Base-by-base conservation (phyloP, 64 coral and sea anemone species). In the Montipora sp. region DNA sequence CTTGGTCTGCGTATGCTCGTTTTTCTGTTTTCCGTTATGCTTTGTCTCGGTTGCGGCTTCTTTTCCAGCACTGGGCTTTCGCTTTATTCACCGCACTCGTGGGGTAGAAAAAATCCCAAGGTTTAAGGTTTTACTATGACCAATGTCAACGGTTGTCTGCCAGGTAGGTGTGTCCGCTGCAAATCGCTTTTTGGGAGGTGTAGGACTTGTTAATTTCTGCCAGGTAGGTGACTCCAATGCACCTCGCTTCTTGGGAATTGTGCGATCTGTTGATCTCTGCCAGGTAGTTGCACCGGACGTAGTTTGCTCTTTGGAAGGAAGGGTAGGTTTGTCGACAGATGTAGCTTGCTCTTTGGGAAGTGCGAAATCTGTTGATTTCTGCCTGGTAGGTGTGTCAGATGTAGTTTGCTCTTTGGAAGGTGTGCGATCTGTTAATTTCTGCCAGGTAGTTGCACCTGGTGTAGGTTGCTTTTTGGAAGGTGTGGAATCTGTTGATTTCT, bases 71-170 rank as follows among this genome's bases (percentile, higher is more conserved):
- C 71, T 23, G 71, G 19, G 24, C 71, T 16, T 43, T 74, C n/a
- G 71, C n/a, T 74, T 74, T 43, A 23, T 8, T 74, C 71, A 6
- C 3, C 71, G n/a, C 71, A 44, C 71, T 74, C 71, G 71, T 23
- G 71, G 71, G 3, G 71, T 74, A 12, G 19, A 74, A 43, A 24
- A 74, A 21, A 74, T 74, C 16, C 71, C 71, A 74, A 23, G 24
- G 68, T 71, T 8, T 71, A 71, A 71, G 15, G 15, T 71, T 71
- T 71, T 22, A 71, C 68, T 71, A 71, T 71, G 68, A 71, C 68
- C 21, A 22, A 5, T 71, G 68, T 22, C 68, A n/a, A 22, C 68
- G 5, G 68, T n/a, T 87, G 19, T 63, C 83, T 63, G 53, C 19
- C 24, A 18, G 16, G n/a, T 21, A 47, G 45, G 55, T 58, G n/a